A percentile compares a stretch with the other conserved stretches of the same genome.
These are phyloP conservation scores for Hypsopygia costalis DNA, from an alignment of 2,888 invertebrate species.

Conservation along the genomic window DNA sequence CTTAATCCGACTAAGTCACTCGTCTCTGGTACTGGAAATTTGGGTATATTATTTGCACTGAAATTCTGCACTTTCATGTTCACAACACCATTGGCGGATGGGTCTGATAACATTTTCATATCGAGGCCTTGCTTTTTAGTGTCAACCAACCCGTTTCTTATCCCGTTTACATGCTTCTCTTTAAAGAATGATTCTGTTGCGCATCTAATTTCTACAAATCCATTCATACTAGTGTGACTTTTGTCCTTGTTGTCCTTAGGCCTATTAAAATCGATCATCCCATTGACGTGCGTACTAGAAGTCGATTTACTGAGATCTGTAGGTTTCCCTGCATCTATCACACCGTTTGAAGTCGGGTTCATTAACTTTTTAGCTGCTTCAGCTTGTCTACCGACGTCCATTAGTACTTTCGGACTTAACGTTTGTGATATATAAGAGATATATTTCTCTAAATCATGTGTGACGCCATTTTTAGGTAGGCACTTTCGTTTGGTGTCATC, in stretches of 20 bases:
- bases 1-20: constrained; percentile 40
- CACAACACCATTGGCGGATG: constrained; percentile 57
- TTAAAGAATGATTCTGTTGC: constrained; percentile 44
- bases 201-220: constrained; percentile 58
- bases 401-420: constrained; percentile 68
- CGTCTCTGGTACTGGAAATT: constrained; percentile 54
- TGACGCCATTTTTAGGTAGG: constrained; percentile 68
- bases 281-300: constrained; percentile 36
- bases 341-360: constrained; percentile 31
- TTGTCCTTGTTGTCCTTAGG: constrained; percentile 49
- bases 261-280: constrained; percentile 47
- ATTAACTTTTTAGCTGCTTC: constrained; percentile 36
- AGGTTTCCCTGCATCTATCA: constrained; percentile 32
- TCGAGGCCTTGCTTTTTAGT: constrained; percentile 46
- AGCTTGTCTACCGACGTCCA: constrained; percentile 61
- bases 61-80: constrained; percentile 34
- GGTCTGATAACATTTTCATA: constrained; percentile 41
- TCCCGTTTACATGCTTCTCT: constrained; percentile 39
- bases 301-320: constrained; percentile 45
- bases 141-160: constrained; percentile 51
- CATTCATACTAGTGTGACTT: constrained; percentile 52
- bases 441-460: constrained; percentile 72
- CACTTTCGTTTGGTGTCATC: constrained; percentile 69
- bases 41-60: constrained; percentile 36
- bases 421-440: constrained; percentile 73